Percentiles rank a stretch among this genome's conserved stretches.
These are phyloP conservation scores for Heterodera filipjevi DNA, from an alignment of 2,888 invertebrate species.

Conservation along the genomic window DNA sequence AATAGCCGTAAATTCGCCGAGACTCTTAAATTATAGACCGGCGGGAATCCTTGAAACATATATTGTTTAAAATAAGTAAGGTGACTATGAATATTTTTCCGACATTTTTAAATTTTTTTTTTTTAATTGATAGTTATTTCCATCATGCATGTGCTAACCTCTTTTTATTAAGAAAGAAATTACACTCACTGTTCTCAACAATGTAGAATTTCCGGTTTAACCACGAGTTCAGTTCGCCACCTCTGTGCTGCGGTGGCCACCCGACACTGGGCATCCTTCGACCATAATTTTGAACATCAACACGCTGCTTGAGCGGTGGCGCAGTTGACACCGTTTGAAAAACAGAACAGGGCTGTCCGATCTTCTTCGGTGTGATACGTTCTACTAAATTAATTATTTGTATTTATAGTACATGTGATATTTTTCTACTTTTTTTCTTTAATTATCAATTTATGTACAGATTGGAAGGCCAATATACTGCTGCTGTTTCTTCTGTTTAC, in stretches of 20 bases:
- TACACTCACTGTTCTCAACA: slow-evolving; percentile 30
- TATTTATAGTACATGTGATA: background rate
- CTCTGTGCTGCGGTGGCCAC: background rate
- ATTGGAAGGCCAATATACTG: background rate
- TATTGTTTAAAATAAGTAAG: too few relatives aligned
- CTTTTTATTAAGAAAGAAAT: too few relatives aligned
- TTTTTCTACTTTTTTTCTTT: background rate
- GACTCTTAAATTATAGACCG: too few relatives aligned
- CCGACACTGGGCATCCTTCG: background rate
- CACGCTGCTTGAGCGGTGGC: background rate
- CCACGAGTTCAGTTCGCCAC: slow-evolving; percentile 21
- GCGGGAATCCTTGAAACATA: too few relatives aligned
- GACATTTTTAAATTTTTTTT: background rate
- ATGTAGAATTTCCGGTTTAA: slow-evolving; percentile 35
- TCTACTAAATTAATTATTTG: background rate
- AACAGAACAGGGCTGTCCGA: background rate
- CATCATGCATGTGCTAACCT: too few relatives aligned
- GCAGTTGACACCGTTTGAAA: background rate
- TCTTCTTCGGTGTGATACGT: background rate
- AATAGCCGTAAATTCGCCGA: too few relatives aligned
- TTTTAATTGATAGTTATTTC: background rate
- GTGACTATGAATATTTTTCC: too few relatives aligned
- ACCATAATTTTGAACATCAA: background rate
- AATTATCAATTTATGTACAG: background rate
- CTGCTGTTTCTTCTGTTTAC: background rate